Evolutionary conservation across 1,140 invertebrate genomes (phyloP).

Genomic region (Drosophila setifemur): DNA sequence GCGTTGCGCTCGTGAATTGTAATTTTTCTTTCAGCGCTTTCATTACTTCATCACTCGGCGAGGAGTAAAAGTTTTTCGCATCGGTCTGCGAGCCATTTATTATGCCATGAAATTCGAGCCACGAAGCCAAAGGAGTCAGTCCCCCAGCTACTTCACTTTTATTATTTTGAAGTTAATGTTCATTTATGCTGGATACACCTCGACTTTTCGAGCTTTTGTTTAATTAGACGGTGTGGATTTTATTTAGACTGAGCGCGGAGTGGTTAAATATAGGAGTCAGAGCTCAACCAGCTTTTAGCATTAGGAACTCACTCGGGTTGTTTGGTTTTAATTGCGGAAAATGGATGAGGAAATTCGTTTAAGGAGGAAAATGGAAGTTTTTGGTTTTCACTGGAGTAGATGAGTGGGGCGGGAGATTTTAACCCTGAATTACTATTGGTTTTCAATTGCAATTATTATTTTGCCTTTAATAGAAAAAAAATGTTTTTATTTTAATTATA

Average conservation of each 20-base stretch:
- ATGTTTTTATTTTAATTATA: too few species aligned
- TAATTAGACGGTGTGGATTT: conserved; percentile 77
- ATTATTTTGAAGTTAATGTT: conserved; percentile 80
- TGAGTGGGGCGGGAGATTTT: not conserved
- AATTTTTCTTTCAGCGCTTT: conserved; percentile 77
- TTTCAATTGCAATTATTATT: conserved; percentile 7
- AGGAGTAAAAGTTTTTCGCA: conserved; percentile 37
- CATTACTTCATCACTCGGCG: conserved; percentile 71
- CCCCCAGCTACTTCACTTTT: conserved; percentile 54
- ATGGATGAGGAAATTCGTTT: conserved; percentile 35
- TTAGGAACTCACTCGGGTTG: conserved; percentile 45
- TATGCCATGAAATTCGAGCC: conserved; percentile 75
- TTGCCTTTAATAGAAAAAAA: too few species aligned
- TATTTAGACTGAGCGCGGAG: conserved; percentile 44
- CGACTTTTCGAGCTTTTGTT: conserved; percentile 74
- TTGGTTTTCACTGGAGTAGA: not conserved
- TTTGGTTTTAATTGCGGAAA: conserved; percentile 68
- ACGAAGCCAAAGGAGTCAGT: conserved; percentile 55
- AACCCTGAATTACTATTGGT: not conserved
- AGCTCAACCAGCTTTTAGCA: conserved; percentile 27
- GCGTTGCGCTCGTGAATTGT: conserved; percentile 74
- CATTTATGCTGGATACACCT: conserved; percentile 78
- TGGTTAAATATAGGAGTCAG: conserved; percentile 8
- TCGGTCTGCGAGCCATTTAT: conserved; percentile 69
- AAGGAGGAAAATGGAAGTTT: not conserved